Base-by-base conservation (phyloP, 2,797 vertebrate genomes). In the Numenius phaeopus region DNA sequence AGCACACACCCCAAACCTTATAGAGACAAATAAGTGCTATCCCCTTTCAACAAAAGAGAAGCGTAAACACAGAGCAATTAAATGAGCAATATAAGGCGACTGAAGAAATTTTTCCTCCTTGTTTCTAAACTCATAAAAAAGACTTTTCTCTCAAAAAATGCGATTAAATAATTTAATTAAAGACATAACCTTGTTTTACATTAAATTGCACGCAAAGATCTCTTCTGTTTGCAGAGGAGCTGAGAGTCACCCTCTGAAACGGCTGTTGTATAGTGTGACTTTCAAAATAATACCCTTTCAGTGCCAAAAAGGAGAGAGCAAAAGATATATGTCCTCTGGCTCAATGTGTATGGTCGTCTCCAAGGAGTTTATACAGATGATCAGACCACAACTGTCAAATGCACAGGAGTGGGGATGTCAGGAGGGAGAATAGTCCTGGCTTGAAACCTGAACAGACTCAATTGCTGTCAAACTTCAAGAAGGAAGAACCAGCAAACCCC, bases 141-240 rank as follows among this genome's bases (percentile, higher is more conserved):
- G 30, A 82, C 19, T 46, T 62, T 78, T 46, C 40, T 62, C 34
- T 55, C 26, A 65, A 80, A 83, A 75, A 30, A 55, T 0, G 2
- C 8, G 54, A 91, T 73, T 62, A 91, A 94, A 71, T 71, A 47
- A 92, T 89, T 83, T 91, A 64, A 94, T 84, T 93, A 64, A 75
- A 92, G 67, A 75, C 2, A 7, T 46, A 65, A 83, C 59, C 52
- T 80, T 58, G 42, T 79, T 94, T 77, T 67, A 82, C 39, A 89
- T 87, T 71, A 81, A 94, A 87, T 61, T n/a, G 55, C 32, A 70
- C 30, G 44, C 44, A 89, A 79, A 93, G 59, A 52, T 73, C 32
- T 80, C n/a, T 66, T 91, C 64, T 92, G 67, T 91, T 96, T 90
- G 70, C 91, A 70, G 44, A 96, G 49, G 49, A 95, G 88, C 80